Base-by-base conservation (phyloP, 2,797 vertebrate species). In the Semaprochilodus insignis region DNA sequence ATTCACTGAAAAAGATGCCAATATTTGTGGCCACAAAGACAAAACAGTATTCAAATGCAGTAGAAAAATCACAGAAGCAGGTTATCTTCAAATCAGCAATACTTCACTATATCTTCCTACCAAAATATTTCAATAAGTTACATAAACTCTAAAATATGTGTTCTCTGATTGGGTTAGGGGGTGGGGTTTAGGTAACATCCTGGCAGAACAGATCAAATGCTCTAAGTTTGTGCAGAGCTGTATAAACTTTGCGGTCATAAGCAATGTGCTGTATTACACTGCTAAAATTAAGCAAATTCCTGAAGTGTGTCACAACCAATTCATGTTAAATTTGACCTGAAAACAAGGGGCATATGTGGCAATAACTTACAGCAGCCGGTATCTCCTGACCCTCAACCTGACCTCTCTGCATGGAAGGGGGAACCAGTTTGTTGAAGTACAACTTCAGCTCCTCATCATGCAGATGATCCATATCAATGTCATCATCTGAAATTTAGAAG, bases 351-450 rank as follows among this genome's bases (percentile, higher is more conserved):
- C 34, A 74, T 34, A 2, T 13, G 52, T 4, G 13, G 21, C 4
- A 44, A 27, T 21, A 57, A 77, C 92, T 92, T 90, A 95, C 94
- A 31, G 87, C 70, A 31, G 86, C 87, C 73, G 94, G 88, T 78
- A 96, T 93, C 82, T 97, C 96, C 82, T 96, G 94, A 21, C 94
- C 91, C 52, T 96, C 92, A 3, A 93, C 90, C 79, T 91, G 88
- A 79, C 96, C 96, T 90, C 94, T 95, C 83, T 94, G 90, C 91
- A 96, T 95, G 87, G 94, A 95, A 81, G 95, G 96, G 73, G 95
- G 92, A 19, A 97, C 91, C 84, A 99, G 89, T 72, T 97, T 96
- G 73, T 96, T 96, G 89, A 99, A 99, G 90, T 98, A 99, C 0
- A 95, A 91, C 86, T 99, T 95, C 60, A 99, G 89, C 40, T 96